These are phyloP conservation scores for Nasonia vitripennis DNA, from an alignment of 1,140 invertebrate species.

Conservation along the genomic window DNA sequence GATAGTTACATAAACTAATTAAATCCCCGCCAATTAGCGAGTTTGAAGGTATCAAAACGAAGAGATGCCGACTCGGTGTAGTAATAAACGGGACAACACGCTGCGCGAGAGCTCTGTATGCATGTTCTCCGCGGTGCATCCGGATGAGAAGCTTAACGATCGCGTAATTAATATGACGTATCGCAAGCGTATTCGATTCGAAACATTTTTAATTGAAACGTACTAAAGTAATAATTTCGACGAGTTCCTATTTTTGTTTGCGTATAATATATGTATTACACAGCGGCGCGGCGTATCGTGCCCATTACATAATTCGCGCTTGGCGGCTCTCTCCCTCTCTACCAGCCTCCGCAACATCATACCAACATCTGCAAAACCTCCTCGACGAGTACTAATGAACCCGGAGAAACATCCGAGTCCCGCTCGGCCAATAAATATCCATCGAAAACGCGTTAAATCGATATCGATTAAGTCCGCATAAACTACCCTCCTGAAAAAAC, in stretches of 20 bases:
- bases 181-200: not conserved
- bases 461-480: conserved; percentile 22
- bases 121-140: not conserved
- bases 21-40: not conserved
- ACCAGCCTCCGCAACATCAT: no score
- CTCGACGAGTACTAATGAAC: not conserved
- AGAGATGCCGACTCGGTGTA: not conserved
- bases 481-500: conserved; percentile 6
- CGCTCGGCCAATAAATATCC: conserved; percentile 27
- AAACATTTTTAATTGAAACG: not conserved
- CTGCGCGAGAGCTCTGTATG: not conserved
- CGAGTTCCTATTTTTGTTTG: not conserved
- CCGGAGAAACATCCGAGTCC: not conserved
- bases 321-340: no score
- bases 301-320: not conserved
- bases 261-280: not conserved
- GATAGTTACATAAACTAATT: conserved; percentile 4
- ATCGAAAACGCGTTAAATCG: conserved; percentile 38
- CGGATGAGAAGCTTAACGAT: not conserved
- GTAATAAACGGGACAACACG: not conserved
- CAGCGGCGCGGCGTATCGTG: not conserved
- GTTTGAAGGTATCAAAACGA: not conserved
- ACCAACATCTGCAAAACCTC: not conserved
- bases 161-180: not conserved
- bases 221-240: not conserved